Conservation (phyloP, 2,113 vertebrate genomes). For the Hemichromis elongatus region DNA sequence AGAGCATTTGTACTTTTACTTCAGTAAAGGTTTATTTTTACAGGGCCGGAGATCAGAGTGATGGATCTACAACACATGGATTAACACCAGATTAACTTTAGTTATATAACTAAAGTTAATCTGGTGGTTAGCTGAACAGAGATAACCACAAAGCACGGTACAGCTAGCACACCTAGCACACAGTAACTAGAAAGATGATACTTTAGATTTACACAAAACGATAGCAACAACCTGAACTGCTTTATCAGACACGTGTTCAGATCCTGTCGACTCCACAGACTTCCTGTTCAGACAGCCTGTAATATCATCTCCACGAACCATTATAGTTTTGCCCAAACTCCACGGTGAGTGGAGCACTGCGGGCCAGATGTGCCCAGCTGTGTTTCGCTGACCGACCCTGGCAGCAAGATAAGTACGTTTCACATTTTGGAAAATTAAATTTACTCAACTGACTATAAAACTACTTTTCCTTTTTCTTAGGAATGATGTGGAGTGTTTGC, state of each 20-base stretch:
- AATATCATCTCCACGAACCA: background rate
- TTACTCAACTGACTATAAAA: background rate
- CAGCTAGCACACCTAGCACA: background rate
- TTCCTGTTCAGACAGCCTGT: background rate
- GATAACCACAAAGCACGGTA: background rate
- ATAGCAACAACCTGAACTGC: background rate
- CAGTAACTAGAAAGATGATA: background rate
- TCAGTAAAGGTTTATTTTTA: background rate
- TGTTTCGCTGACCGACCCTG: background rate
- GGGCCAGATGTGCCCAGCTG: background rate
- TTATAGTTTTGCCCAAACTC: too few species aligned
- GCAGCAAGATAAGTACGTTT: background rate
- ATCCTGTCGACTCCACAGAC: background rate
- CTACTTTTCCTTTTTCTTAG: background rate
- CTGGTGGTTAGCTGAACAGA: background rate
- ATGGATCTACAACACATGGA: background rate
- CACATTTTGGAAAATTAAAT: background rate
- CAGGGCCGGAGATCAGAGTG: fast-evolving
- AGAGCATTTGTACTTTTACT: background rate
- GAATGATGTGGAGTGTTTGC: background rate
- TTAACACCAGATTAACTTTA: too few species aligned
- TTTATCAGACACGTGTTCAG: background rate
- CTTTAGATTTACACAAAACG: background rate
- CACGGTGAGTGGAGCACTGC: background rate
- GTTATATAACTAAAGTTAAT: background rate